Conservation (phyloP, 2,888 invertebrate genomes). For the Bugulina stolonifera region DNA sequence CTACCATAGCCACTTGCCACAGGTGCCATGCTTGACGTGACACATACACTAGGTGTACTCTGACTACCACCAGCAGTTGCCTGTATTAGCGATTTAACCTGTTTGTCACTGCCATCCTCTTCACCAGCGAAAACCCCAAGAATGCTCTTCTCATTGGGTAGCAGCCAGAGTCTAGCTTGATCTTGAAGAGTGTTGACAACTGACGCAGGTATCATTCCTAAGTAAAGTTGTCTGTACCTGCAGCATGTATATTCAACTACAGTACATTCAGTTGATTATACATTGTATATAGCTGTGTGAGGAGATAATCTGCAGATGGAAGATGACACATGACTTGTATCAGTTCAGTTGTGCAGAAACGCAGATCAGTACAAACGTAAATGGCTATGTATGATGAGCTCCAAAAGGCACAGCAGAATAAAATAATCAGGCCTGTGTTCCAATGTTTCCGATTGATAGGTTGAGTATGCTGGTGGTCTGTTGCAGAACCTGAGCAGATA, state of each 20-base stretch:
- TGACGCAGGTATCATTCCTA: neutral
- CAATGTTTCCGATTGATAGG: no score
- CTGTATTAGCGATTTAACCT: neutral
- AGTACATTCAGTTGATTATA: no score
- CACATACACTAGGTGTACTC: neutral
- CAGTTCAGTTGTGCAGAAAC: no score
- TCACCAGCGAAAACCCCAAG: neutral
- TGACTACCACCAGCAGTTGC: neutral
- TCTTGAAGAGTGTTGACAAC: neutral
- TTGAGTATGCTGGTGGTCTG: no score
- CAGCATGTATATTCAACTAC: neutral
- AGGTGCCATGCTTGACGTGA: neutral
- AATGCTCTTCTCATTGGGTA: neutral
- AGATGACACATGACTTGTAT: no score
- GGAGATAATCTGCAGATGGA: no score
- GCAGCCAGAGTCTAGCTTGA: neutral
- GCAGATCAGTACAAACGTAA: no score
- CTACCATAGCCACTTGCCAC: neutral
- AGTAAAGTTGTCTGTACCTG: conserved; percentile 11
- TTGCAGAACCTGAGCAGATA: no score
- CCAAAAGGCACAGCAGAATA: no score
- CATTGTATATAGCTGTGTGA: no score
- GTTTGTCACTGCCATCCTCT: neutral
- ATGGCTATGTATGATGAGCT: no score
- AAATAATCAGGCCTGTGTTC: no score